Evolutionary conservation across 1,140 invertebrate genomes (phyloP), one percentile per base, ranked within the genome.

Genomic region (Drosophila repleta): DNA sequence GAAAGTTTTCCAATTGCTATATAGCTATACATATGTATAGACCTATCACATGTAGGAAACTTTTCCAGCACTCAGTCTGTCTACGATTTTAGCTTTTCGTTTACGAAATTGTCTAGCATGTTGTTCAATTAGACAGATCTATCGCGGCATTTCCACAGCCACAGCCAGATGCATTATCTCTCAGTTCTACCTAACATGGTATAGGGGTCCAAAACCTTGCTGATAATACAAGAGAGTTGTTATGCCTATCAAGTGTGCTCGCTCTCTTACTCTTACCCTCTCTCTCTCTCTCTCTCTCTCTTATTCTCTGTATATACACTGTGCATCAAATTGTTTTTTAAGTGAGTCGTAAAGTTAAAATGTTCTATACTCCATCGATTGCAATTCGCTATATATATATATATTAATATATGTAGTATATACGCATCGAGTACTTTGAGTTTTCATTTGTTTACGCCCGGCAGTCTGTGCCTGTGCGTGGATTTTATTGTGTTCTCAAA

Each of bases 121-220:
- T 43, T 73, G 29, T 62, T 68, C 64, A 67, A 53, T 66, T 37
- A 39, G 20, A 65, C 39, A 74, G 73, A 35, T 35, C 32, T 35
- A 35, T 61, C 49, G 65, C 76, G 61, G 56, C 56, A 68, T 56
- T 79, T 73, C 63, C 78, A 58, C 71, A 74, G 32, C 49, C 35
- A 17, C 18, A 48, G n/a, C 20, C 46, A 24, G 45, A 15, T 39
- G 29, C 37, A 82, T 87, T 82, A 87, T 87, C 82, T 49, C 67
- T 62, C 6, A 26, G 58, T 41, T 61, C 76, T 74, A 84, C 69
- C 56, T 82, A 24, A 77, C 82, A 74, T 78, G 39, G 43, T 73
- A 64, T 74, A 46, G 80, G 62, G 82, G 83, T 87, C 71, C 79
- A 70, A 87, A 78, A 87, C 82, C 82, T 88, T 87, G 83, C 82